phyloP scores from a whole-genome alignment of 1,140 invertebrate species.

The Drosophila seguyi region DNA sequence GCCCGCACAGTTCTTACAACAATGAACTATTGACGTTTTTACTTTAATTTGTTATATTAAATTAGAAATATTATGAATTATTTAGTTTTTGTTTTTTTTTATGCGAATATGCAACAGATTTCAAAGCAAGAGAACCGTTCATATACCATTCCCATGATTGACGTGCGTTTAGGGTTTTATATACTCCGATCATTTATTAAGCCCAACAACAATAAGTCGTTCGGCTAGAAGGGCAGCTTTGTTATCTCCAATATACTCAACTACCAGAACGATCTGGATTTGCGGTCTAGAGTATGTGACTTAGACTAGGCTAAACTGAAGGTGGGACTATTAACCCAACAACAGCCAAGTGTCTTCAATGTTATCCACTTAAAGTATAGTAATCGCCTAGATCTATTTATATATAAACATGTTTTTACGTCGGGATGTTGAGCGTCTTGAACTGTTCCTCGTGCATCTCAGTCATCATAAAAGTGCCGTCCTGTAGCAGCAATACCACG shows the following conservation, averaged over 20 bases:
- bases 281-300: slow-evolving; percentile 1
- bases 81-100: background rate
- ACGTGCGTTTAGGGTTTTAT: slow-evolving; percentile 1
- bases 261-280: background rate
- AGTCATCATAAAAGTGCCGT: slow-evolving; percentile 93
- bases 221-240: slow-evolving; percentile 1
- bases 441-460: slow-evolving; percentile 94
- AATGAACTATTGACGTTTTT: background rate
- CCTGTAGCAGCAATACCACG: slow-evolving; percentile 91
- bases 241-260: slow-evolving; percentile 5
- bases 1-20: background rate
- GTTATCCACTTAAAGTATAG: slow-evolving; percentile 18
- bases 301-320: slow-evolving; percentile 7
- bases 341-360: slow-evolving; percentile 18
- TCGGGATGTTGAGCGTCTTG: slow-evolving; percentile 87
- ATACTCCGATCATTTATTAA: slow-evolving; percentile 18
- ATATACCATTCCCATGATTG: background rate
- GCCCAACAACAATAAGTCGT: background rate
- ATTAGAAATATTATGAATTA: slow-evolving; percentile 1
- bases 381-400: slow-evolving; percentile 22
- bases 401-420: slow-evolving; percentile 59
- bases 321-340: slow-evolving; percentile 10
- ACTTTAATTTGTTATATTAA: background rate
- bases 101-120: background rate
- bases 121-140: background rate